These are phyloP conservation scores for Glossophaga mutica DNA, from an alignment of 2,797 vertebrate species.

Conservation along the genomic window DNA sequence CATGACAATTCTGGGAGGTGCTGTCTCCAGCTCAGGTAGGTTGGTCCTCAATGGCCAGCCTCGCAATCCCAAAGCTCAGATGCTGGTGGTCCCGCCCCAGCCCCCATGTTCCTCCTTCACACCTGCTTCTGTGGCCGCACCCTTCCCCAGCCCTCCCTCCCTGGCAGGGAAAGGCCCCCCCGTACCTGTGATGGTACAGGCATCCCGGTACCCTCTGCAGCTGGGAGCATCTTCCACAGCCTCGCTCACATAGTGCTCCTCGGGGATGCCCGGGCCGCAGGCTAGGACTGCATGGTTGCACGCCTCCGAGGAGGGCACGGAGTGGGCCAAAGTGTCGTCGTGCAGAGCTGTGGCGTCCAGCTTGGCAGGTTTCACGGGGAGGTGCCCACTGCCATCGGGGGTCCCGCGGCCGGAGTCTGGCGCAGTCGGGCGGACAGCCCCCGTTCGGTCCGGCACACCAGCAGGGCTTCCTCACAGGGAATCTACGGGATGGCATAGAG, in stretches of 20 bases:
- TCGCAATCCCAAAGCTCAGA: background rate
- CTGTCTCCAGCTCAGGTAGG: background rate
- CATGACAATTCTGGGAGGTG: accelerated
- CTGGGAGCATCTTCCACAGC: conserved; percentile 82
- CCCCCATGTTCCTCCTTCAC: accelerated
- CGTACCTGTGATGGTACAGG: conserved; percentile 97
- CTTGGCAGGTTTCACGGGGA: conserved; percentile 94
- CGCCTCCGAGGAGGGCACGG: conserved; percentile 78
- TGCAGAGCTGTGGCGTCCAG: conserved; percentile 93
- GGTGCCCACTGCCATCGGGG: conserved; percentile 89
- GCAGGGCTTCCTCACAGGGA: conserved; percentile 11
- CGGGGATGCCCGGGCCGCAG: conserved; percentile 77
- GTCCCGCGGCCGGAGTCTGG: conserved; percentile 75
- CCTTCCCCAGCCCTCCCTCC: background rate
- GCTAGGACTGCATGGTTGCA: conserved; percentile 79
- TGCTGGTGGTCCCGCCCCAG: background rate
- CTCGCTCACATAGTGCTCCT: conserved; percentile 93
- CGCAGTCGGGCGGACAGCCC: conserved; percentile 64
- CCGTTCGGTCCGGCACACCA: background rate
- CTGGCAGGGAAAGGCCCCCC: background rate
- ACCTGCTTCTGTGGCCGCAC: accelerated
- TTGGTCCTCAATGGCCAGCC: background rate
- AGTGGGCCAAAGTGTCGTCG: conserved; percentile 86
- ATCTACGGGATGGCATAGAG: conserved; percentile 64
- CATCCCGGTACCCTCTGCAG: conserved; percentile 89